These are phyloP conservation scores for Drosophila carrolli DNA, from an alignment of 1,140 invertebrate genomes.

Conservation along the genomic window DNA sequence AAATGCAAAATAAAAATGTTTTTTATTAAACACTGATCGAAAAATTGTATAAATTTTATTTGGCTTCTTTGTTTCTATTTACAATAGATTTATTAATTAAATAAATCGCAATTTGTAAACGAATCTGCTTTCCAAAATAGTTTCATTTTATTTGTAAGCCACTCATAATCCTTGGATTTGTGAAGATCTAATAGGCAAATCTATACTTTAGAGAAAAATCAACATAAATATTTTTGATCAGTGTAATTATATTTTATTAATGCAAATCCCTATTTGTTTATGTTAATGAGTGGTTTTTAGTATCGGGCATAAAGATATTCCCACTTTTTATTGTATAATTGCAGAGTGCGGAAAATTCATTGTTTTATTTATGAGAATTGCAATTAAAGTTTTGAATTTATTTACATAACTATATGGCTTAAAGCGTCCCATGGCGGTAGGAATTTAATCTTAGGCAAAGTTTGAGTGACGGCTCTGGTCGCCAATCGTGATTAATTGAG, in stretches of 20 bases:
- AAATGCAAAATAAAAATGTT: not conserved
- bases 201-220: not conserved
- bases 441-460: constrained; percentile 6
- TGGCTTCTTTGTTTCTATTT: too few relatives aligned
- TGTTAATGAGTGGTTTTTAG: constrained; percentile 43
- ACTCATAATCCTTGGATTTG: not conserved
- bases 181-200: not conserved
- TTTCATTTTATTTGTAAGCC: not conserved
- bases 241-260: constrained; percentile 31
- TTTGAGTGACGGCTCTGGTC: constrained; percentile 28
- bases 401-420: constrained; percentile 52
- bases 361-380: constrained; percentile 48
- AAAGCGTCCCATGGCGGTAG: constrained; percentile 12
- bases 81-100: too few relatives aligned
- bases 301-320: constrained; percentile 15
- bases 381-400: constrained; percentile 53
- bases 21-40: not conserved
- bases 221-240: not conserved
- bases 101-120: too few relatives aligned
- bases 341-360: constrained; percentile 28
- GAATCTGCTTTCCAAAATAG: too few relatives aligned
- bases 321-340: constrained; percentile 25
- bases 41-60: not conserved
- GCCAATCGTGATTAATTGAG: constrained; percentile 68
- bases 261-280: constrained; percentile 60